These are phyloP conservation scores for Platyscelio sp. DNA, from an alignment of 2,888 invertebrate species.

Conservation along the genomic window DNA sequence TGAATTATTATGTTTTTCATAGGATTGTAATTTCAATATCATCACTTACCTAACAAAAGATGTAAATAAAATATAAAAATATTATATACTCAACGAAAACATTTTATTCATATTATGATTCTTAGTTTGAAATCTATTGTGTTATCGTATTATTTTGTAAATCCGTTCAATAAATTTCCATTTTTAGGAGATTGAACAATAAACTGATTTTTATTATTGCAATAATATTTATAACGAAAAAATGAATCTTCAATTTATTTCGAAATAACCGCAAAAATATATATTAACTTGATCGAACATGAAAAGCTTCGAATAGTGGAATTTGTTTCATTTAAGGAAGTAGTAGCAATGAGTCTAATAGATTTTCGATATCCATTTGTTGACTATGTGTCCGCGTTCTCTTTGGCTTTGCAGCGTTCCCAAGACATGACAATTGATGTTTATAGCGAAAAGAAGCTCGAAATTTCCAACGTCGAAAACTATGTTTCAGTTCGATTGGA, in stretches of 20 bases:
- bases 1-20: no score
- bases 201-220: background rate
- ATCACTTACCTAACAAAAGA: no score
- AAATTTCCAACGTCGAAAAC: constrained; percentile 47
- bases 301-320: constrained; percentile 39
- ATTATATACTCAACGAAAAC: no score
- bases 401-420: constrained; percentile 31
- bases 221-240: constrained; percentile 12
- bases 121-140: no score
- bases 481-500: constrained; percentile 62
- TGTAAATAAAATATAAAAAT: no score
- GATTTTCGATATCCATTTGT: constrained; percentile 63
- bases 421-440: constrained; percentile 55
- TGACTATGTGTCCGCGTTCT: constrained; percentile 19
- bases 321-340: constrained; percentile 61
- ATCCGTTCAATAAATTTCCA: no score
- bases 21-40: no score
- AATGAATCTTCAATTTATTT: constrained; percentile 16
- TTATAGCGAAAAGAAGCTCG: constrained; percentile 59
- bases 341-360: constrained; percentile 64
- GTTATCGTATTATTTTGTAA: no score
- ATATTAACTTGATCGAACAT: constrained; percentile 39
- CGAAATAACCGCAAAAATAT: constrained; percentile 27
- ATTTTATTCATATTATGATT: no score
- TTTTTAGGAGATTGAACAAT: background rate